Evolutionary conservation across 2,888 invertebrate species (phyloP).

Genomic region (Masnerella sp.): DNA sequence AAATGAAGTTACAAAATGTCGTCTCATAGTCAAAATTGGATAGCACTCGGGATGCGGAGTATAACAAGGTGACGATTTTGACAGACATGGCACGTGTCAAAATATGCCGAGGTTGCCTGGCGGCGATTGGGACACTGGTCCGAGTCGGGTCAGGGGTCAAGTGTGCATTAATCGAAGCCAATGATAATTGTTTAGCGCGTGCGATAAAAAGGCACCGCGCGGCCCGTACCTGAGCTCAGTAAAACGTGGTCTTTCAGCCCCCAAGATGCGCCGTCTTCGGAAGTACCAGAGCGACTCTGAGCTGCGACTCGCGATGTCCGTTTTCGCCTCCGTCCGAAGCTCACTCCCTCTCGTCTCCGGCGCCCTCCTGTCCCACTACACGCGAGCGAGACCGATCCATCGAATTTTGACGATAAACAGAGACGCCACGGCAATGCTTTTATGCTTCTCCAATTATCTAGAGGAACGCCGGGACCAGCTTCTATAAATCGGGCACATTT

Average conservation of each 20-base stretch:
- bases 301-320: slow-evolving; percentile 67
- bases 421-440: slow-evolving; percentile 34
- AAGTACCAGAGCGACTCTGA: slow-evolving; percentile 76
- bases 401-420: slow-evolving; percentile 46
- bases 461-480: slow-evolving; percentile 15
- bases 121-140: slow-evolving; percentile 30
- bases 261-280: slow-evolving; percentile 74
- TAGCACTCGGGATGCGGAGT: too few relatives aligned
- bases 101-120: slow-evolving; percentile 47
- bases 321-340: slow-evolving; percentile 63
- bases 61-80: slow-evolving; percentile 44
- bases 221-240: slow-evolving; percentile 66
- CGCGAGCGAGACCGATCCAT: slow-evolving; percentile 41
- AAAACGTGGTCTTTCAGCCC: slow-evolving; percentile 67
- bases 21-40: too few relatives aligned
- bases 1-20: slow-evolving; percentile 2
- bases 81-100: slow-evolving; percentile 54
- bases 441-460: slow-evolving; percentile 45
- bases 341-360: slow-evolving; percentile 55
- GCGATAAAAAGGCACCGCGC: slow-evolving; percentile 52
- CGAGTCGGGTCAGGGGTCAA: slow-evolving; percentile 41
- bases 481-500: slow-evolving; percentile 37
- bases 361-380: slow-evolving; percentile 60
- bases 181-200: slow-evolving; percentile 19
- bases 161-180: slow-evolving; percentile 58